Conservation (phyloP, 2,888 invertebrate species). For the Lasioglossum marginatum region DNA sequence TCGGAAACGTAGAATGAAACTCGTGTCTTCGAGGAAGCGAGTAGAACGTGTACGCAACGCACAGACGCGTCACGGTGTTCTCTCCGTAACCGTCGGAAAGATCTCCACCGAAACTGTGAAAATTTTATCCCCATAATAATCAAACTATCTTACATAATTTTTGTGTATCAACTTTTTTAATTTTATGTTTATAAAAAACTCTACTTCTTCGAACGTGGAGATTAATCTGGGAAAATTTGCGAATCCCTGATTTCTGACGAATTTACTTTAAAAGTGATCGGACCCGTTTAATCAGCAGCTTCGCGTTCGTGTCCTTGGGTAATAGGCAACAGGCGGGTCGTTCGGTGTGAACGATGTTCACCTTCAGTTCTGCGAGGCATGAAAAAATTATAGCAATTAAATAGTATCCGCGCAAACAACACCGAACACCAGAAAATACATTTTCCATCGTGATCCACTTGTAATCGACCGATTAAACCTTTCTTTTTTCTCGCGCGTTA, state of each 20-base stretch:
- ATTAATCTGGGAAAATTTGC: too few relatives aligned
- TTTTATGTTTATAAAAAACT: too few relatives aligned
- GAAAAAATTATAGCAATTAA: slow-evolving; percentile 27
- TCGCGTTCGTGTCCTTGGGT: slow-evolving; percentile 27
- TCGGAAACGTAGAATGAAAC: neutral
- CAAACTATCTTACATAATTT: too few relatives aligned
- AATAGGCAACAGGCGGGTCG: slow-evolving; percentile 36
- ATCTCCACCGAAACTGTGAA: too few relatives aligned
- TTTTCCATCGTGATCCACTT: neutral
- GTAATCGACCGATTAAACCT: neutral
- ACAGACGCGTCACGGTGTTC: neutral
- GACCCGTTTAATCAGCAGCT: neutral
- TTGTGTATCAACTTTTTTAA: too few relatives aligned
- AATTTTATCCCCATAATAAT: too few relatives aligned
- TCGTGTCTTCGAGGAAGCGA: too few relatives aligned
- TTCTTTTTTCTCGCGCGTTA: neutral
- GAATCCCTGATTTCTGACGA: too few relatives aligned
- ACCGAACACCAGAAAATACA: neutral
- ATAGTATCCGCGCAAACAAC: neutral
- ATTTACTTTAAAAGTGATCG: neutral
- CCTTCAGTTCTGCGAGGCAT: neutral
- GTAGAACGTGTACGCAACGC: neutral
- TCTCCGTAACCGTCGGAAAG: too few relatives aligned
- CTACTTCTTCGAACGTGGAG: too few relatives aligned
- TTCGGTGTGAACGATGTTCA: slow-evolving; percentile 12